A percentile compares a stretch with the other conserved stretches of the same genome.
Conservation (phyloP, 2,888 invertebrate species). For the Oligia fasciuncula region DNA sequence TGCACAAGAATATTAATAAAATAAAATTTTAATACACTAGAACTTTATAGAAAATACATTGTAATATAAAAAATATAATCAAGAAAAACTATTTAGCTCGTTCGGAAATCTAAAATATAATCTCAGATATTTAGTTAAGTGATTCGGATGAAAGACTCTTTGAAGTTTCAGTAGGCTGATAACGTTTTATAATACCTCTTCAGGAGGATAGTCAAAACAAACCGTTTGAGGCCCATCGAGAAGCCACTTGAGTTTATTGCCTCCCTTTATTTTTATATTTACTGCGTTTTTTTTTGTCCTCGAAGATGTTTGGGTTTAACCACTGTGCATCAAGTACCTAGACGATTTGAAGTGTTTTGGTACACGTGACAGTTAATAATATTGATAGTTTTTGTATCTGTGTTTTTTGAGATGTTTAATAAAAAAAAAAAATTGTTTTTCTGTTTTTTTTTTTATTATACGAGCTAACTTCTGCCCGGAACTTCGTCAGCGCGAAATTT, state of each 20-base stretch:
- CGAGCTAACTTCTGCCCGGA: neutral
- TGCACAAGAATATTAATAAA: constrained; percentile 1
- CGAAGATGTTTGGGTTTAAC: constrained; percentile 63
- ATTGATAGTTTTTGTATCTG: neutral
- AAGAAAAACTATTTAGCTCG: constrained; percentile 29
- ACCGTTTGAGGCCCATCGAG: constrained; percentile 85
- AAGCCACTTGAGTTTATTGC: constrained; percentile 85
- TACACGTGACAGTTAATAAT: constrained; percentile 52
- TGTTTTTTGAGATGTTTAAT: neutral
- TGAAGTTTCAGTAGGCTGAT: constrained; percentile 81
- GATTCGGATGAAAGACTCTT: constrained; percentile 71
- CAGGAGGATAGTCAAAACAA: constrained; percentile 87
- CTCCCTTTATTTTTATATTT: constrained; percentile 82
- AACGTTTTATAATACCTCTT: constrained; percentile 81
- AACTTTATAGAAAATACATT: constrained; percentile 15
- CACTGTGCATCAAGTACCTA: constrained; percentile 59
- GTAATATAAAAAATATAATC: neutral
- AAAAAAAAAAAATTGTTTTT: neutral
- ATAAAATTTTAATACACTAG: neutral
- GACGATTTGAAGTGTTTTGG: constrained; percentile 40
- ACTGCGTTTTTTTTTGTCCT: constrained; percentile 73
- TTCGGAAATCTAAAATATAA: constrained; percentile 35
- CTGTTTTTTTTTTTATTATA: too few relatives aligned
- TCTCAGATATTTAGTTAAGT: constrained; percentile 60
- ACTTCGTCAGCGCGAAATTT: neutral